Evolutionary conservation across 1,140 invertebrate species (phyloP), one percentile per base, ranked within the genome.

Genomic region (Drosophila subpulchrella): DNA sequence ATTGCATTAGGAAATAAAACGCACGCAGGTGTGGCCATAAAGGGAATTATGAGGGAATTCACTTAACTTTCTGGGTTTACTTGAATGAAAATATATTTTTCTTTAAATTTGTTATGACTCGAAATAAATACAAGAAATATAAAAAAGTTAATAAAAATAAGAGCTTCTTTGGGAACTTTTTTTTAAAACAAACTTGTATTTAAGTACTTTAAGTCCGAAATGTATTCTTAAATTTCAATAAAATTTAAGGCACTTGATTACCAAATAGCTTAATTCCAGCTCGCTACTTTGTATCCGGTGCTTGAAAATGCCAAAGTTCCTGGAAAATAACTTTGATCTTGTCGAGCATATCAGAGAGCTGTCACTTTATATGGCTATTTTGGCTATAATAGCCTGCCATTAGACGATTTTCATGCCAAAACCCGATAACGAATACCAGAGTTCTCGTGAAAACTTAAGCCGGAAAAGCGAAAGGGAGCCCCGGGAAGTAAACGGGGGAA

Each of bases 361-460:
- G 60, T 24, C 54, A 68, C 61, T 68, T 46, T 46, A 20, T 20
- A 12, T 71, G 41, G 42, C 27, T n/a, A 57, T 71, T 71, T 41
- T 6, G 30, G 11, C 13, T 41, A 51, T 61, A 24, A 36, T 6
- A 20, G 36, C 24, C 3, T 27, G 30, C 39, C 56, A 44, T n/a
- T 20, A 36, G 13, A 27, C 42, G 63, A 46, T 12, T 71, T 71
- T 48, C 36, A 71, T 71, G 65, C 38, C 34, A 71, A 38, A 50
- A n/a, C n/a, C 42, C 66, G 44, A 72, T 71, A 71, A 71, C 50
- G 11, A 71, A 57, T 32, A 30, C 46, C 46, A 71, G 59, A 39
- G 54, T 72, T 73, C 34, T 39, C 57, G 66, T 50, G 48, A 73
- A 73, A 74, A 74, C 57, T 74, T 74, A 55, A 32, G 15, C 47